A percentile compares a stretch with the other conserved stretches of the same genome.
These are phyloP conservation scores for Rattus norvegicus DNA, from an alignment of 2,113 vertebrate species.

Conservation along the genomic window GRCr8 NC_086023.1:43004001-43004500, in stretches of 20 bases:
- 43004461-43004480: neutral
- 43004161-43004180: slow-evolving; percentile 29
- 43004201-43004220: neutral
- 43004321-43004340: no score
- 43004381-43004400: neutral
- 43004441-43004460: neutral
- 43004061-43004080: slow-evolving; percentile 20
- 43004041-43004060: neutral
- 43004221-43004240: slow-evolving; percentile 15
- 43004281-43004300: neutral
- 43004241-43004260: neutral
- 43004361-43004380: no score
- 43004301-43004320: neutral
- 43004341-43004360: no score
- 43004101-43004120: neutral
- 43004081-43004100: neutral
- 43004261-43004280: neutral
- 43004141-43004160: slow-evolving; percentile 22
- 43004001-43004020: neutral
- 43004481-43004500: neutral
- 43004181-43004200: neutral
- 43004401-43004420: neutral
- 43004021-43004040: neutral
- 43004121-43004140: slow-evolving; percentile 2
- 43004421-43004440: neutral